Evolutionary conservation across 2,888 invertebrate genomes (phyloP).

Genomic region (Tetragnatha montana): DNA sequence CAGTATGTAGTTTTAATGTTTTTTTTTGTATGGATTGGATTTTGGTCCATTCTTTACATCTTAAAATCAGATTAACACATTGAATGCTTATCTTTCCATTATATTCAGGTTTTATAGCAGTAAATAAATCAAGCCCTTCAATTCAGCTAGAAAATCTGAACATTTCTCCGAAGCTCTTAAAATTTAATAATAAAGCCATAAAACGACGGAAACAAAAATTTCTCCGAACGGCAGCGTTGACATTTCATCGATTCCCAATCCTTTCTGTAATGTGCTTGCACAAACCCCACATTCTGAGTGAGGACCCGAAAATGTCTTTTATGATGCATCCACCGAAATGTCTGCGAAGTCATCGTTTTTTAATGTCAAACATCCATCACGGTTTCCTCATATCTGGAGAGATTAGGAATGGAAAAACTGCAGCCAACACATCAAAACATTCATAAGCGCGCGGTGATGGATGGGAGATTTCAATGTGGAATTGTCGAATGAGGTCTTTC

Average conservation of each 20-base stretch:
- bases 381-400: neutral
- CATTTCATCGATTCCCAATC: neutral
- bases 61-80: too few species aligned
- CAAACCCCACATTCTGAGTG: neutral
- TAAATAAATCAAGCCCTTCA: too few species aligned
- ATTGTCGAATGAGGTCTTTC: neutral
- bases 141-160: too few species aligned
- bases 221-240: too few species aligned
- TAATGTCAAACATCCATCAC: neutral
- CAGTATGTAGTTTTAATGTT: too few species aligned
- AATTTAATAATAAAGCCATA: too few species aligned
- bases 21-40: too few species aligned
- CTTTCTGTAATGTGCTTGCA: neutral
- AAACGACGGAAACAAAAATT: too few species aligned
- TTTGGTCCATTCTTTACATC: too few species aligned
- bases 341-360: neutral
- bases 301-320: neutral
- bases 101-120: too few species aligned
- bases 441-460: neutral
- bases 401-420: neutral
- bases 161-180: too few species aligned
- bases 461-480: neutral
- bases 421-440: neutral
- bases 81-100: too few species aligned
- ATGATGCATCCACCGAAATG: neutral